phyloP scores from a whole-genome alignment of 1,140 invertebrate species.

The Cecropterus lyciades region DNA sequence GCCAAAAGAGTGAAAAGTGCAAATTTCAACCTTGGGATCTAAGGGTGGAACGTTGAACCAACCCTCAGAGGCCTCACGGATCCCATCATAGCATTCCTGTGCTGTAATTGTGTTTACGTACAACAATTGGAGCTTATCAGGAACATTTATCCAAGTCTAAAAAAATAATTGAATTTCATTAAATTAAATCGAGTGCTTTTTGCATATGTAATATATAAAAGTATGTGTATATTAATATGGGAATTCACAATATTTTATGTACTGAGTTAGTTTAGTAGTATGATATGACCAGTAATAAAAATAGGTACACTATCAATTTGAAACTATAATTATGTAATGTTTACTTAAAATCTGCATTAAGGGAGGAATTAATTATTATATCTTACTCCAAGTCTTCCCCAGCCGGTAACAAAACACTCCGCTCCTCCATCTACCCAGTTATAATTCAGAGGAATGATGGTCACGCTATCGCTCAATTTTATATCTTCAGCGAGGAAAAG shows the following conservation, averaged over 20 bases:
- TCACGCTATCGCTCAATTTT: constrained; percentile 26
- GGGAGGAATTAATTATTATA: constrained; percentile 2
- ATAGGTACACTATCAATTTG: too few species aligned
- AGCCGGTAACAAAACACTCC: constrained; percentile 45
- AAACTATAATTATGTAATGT: too few species aligned
- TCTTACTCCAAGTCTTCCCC: constrained; percentile 50
- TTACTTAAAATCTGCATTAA: too few species aligned
- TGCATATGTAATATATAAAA: too few species aligned
- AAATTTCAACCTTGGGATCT: constrained; percentile 48
- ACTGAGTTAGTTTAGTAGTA: too few species aligned
- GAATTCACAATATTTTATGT: too few species aligned
- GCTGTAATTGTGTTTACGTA: constrained; percentile 21
- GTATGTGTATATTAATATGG: too few species aligned
- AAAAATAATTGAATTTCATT: too few species aligned
- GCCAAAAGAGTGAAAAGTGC: constrained; percentile 49
- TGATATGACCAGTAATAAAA: too few species aligned
- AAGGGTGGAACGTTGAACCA: constrained; percentile 23
- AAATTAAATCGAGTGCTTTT: too few species aligned
- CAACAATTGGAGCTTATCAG: constrained; percentile 44
- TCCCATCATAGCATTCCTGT: constrained; percentile 3
- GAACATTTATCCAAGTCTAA: too few species aligned
- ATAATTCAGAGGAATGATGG: constrained; percentile 36
- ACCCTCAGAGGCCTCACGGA: neutral
- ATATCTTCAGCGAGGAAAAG: constrained; percentile 36
- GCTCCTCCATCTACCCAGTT: constrained; percentile 36